Evolutionary conservation across 2,888 invertebrate genomes (phyloP), one percentile per base, ranked within the genome.

Genomic region (Colostygia pectinataria): DNA sequence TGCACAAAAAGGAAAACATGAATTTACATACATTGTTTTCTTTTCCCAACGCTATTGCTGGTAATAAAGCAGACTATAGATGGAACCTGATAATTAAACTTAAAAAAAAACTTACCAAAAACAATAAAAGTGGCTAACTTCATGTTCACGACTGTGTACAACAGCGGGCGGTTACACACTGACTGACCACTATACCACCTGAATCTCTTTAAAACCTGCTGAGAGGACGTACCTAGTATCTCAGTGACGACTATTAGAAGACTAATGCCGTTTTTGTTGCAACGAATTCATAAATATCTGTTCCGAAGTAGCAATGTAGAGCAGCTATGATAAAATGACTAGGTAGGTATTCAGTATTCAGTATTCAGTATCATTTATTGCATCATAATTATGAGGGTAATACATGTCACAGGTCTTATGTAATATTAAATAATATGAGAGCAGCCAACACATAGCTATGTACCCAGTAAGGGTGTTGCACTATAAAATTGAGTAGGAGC

Each of bases 91-190:
- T 25, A 25, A 14, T 15, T 4, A 32, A 18, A 14, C 15, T 9
- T 32, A 2, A 1, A 18, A 32, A 18, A 32, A 33, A 54, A 71
- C 88, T 87, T 61, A 88, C 88, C 88, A 40, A 88, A 80, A 67
- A 84, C 61, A 66, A 83, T 64, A 42, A 88, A 63, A 52, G 78
- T 77, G 29, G 74, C 61, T 32, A 77, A 69, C 77, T 81, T 88
- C 88, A 88, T 88, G 55, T 65, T 63, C 55, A 60, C 64, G 66
- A 70, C 62, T 62, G 68, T 57, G 56, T 71, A 53, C 68, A 37
- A 53, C 63, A 57, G 57, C 57, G 49, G 64, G 68, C 61, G 51
- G 63, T 63, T 46, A 64, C 64, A 59, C 63, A 83, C 82, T 85
- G 79, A 83, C 82, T 85, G 78, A 52, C 49, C 63, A 57, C 55